phyloP scores from a whole-genome alignment of 2,113 vertebrate genomes.

The Sapayoa aenigma region DNA sequence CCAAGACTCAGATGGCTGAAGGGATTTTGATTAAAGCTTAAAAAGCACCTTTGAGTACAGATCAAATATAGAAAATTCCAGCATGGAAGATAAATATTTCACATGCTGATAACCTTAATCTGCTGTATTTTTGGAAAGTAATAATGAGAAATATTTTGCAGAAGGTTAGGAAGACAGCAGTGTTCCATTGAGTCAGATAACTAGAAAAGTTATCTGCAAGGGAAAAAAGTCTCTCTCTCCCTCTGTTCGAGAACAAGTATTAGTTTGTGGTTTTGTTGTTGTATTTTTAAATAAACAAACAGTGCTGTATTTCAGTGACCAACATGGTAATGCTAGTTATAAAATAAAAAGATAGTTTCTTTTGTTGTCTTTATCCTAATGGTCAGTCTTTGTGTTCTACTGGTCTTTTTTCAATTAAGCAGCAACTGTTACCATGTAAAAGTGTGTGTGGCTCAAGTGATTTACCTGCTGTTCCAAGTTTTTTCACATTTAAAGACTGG shows the following conservation, averaged over 20 bases:
- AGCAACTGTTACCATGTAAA: not conserved
- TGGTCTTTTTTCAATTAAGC: not conserved
- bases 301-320: not conserved
- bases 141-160: not conserved
- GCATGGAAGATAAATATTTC: constrained; percentile 31
- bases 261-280: not conserved
- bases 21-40: not conserved
- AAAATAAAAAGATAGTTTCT: not conserved
- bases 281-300: not conserved
- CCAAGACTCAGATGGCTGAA: not conserved
- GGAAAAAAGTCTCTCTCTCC: not conserved
- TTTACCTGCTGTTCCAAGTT: not conserved
- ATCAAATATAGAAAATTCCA: constrained; percentile 2
- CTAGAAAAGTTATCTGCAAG: not conserved
- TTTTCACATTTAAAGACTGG: not conserved
- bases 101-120: not conserved
- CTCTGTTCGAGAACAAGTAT: not conserved
- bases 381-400: not conserved
- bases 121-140: not conserved
- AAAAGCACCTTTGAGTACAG: not conserved
- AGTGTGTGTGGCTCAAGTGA: not conserved
- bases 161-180: not conserved
- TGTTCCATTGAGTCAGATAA: not conserved
- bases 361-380: not conserved
- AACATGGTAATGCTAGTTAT: not conserved